Percentiles rank a stretch among this genome's conserved stretches.
Conservation (phyloP, 1,140 invertebrate species). For the Nephotettix cincticeps region DNA sequence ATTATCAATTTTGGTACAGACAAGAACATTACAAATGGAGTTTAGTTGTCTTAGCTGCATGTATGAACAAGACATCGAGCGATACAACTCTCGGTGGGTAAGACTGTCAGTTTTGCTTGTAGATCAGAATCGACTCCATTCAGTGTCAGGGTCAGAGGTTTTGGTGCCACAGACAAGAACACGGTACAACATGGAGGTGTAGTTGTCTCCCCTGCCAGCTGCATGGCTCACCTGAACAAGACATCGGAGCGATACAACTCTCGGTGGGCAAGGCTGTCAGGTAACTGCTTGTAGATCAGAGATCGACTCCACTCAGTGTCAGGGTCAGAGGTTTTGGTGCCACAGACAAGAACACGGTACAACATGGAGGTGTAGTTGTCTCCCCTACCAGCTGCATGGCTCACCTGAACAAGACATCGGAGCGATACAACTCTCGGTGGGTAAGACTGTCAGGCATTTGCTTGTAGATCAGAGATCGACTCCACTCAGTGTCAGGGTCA, state of each 20-base stretch:
- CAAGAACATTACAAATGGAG: no score
- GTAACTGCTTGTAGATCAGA: slow-evolving; percentile 68
- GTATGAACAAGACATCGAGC: no score
- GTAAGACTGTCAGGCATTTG: slow-evolving; percentile 62
- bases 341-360: slow-evolving; percentile 61
- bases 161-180: no score
- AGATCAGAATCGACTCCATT: slow-evolving; percentile 64
- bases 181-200: no score
- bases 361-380: slow-evolving; percentile 74
- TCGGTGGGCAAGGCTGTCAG: slow-evolving; percentile 59
- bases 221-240: no score
- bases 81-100: slow-evolving; percentile 58
- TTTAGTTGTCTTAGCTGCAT: no score
- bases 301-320: slow-evolving; percentile 54
- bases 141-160: no score
- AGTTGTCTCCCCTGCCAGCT: no score
- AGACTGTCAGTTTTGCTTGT: slow-evolving; percentile 66
- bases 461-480: slow-evolving; percentile 66
- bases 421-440: slow-evolving; percentile 64
- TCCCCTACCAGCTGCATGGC: slow-evolving; percentile 65
- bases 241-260: no score
- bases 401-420: slow-evolving; percentile 65
- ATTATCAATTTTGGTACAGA: no score
- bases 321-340: no score
- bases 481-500: slow-evolving; percentile 61